Evolutionary conservation across 2,113 vertebrate genomes (phyloP).

Genomic region (Bubo bubo): DNA sequence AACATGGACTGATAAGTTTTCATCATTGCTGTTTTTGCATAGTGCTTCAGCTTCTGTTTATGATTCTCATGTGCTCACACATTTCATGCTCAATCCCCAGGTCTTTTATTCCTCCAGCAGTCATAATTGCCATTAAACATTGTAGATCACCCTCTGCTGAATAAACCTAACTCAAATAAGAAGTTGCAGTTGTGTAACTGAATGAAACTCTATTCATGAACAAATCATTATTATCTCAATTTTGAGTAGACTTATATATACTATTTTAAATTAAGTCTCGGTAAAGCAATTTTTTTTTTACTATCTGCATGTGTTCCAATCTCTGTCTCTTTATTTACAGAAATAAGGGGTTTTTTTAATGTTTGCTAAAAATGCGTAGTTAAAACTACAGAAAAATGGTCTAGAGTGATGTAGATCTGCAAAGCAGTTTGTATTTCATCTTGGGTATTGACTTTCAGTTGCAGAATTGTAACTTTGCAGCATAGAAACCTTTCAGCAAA

Average conservation of each 20-base stretch:
- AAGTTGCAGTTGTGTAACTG: background rate
- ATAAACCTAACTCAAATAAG: background rate
- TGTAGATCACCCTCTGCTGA: background rate
- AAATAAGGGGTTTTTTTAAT: background rate
- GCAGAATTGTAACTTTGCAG: background rate
- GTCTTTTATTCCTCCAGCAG: background rate
- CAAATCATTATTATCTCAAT: background rate
- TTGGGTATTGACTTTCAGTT: background rate
- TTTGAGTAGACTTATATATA: background rate
- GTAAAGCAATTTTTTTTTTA: accelerated
- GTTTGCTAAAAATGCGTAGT: background rate
- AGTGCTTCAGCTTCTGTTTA: background rate
- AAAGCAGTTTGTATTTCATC: background rate
- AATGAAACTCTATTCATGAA: background rate
- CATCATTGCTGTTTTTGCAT: background rate
- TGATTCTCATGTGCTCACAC: accelerated
- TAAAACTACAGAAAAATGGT: background rate
- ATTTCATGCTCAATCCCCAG: background rate
- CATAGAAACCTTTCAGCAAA: background rate
- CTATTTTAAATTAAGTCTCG: background rate
- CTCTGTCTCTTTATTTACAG: background rate
- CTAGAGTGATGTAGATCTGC: background rate
- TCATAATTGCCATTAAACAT: background rate
- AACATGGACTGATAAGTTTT: background rate
- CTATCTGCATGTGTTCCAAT: background rate